phyloP scores from a whole-genome alignment of 2,797 vertebrate genomes.

The Pyrrhura leucotis region DNA sequence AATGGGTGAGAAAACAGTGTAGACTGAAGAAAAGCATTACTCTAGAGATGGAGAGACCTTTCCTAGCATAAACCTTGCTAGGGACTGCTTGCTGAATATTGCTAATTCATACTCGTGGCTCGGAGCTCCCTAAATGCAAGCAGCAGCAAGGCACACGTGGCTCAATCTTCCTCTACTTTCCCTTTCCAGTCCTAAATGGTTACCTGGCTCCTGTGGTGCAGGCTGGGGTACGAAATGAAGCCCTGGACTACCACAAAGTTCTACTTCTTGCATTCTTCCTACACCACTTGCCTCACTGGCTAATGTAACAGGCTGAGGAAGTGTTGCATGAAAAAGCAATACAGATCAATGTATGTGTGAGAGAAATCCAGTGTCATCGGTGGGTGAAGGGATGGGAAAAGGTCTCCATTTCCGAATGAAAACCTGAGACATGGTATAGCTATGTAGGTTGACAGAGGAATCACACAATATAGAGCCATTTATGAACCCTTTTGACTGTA shows the following conservation, averaged over 20 bases:
- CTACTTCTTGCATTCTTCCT: not conserved
- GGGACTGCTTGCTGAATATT: not conserved
- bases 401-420: not conserved
- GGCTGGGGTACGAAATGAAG: not conserved
- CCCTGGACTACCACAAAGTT: not conserved
- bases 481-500: not conserved
- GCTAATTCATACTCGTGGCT: fast-evolving
- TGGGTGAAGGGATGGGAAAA: not conserved
- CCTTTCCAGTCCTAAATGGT: not conserved
- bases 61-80: not conserved
- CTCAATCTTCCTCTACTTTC: not conserved
- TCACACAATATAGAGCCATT: not conserved
- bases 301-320: not conserved
- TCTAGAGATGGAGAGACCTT: not conserved
- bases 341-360: not conserved
- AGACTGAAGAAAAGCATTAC: not conserved
- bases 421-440: not conserved
- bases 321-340: not conserved
- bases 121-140: not conserved
- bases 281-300: fast-evolving
- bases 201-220: not conserved
- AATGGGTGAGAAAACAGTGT: not conserved
- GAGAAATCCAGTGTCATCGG: not conserved
- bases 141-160: not conserved
- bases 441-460: not conserved